Base-by-base conservation (phyloP, 2,113 vertebrate species). In the Ctenodactylus gundi region DNA sequence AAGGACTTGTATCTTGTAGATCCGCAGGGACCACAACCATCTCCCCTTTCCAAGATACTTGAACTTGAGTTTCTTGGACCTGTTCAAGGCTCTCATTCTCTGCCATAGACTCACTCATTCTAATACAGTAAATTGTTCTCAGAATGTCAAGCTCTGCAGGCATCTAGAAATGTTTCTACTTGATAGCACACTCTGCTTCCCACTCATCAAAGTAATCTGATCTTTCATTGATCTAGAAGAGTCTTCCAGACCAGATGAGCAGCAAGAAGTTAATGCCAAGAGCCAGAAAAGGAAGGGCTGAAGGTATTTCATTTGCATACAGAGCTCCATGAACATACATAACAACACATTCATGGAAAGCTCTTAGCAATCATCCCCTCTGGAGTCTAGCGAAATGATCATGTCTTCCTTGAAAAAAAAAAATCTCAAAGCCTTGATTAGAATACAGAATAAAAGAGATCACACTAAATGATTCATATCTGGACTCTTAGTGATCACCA, bases 201-300 rank as follows among this genome's bases (percentile, higher is more conserved):
- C 39, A 4, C 4, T 8, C 29, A 8, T 27, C 39, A 76, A 92
- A 76, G 58, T 29, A 62, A 81, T 84, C 41, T 82, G n/a, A 82
- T 81, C 4, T 39, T n/a, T 90, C 39, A 72, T 3, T 92, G 53
- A n/a, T 62, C 64, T 31, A 95, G 46, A 96, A 85, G 60, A 88
- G 67, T 62, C n/a, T 81, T 39, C 44, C 39, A 77, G 46, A 70
- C 36, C 60, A 41, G 11, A 18, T 17, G 25, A 94, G 18, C 60
- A 82, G 51, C 72, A 36, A 88, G 46, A 90, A 88, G 10, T 82
- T 72, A 67, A 60, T 39, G 6, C 44, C 25, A 88, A 80, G 36
- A 90, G 44, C 64, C 34, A 76, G 21, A 29, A 17, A 93, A 87
- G 21, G 49, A 89, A 21, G 34, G 57, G 21, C 62, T 58, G 15